phyloP scores from a whole-genome alignment of 1,140 invertebrate genomes.

The Listronotus oregonensis region DNA sequence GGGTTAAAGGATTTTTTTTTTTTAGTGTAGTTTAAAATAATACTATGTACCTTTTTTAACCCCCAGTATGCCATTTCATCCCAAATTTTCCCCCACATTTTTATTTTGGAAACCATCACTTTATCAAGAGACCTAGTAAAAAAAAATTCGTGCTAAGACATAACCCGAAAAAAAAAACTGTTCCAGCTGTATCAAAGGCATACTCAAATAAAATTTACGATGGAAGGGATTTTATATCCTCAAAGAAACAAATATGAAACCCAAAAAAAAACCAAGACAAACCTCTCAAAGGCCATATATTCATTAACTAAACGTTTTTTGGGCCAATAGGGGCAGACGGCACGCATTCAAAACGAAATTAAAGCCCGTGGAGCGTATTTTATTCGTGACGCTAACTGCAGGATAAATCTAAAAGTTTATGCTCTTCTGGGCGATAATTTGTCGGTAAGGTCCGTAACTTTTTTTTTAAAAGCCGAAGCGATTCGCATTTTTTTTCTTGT shows the following conservation, averaged over 20 bases:
- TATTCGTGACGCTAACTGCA: constrained; percentile 32
- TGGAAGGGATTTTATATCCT: too few species aligned
- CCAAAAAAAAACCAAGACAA: background rate
- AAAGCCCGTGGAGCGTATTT: constrained; percentile 34
- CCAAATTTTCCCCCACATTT: too few species aligned
- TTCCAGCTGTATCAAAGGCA: too few species aligned
- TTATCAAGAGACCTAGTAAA: too few species aligned
- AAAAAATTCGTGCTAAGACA: too few species aligned
- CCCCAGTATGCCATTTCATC: too few species aligned
- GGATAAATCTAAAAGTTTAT: constrained; percentile 38
- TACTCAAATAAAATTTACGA: too few species aligned
- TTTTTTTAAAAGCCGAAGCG: constrained; percentile 27
- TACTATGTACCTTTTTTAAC: too few species aligned
- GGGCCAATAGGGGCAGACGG: constrained; percentile 21
- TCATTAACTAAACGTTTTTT: constrained; percentile 15
- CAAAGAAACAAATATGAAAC: background rate
- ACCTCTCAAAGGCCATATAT: background rate
- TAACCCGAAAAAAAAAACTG: too few species aligned
- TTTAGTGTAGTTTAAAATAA: too few species aligned
- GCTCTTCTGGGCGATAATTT: constrained; percentile 35
- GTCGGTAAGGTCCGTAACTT: constrained; percentile 34
- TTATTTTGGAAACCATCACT: too few species aligned
- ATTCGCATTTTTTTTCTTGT: constrained; percentile 4
- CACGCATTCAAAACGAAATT: constrained; percentile 36
- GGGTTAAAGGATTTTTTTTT: too few species aligned